Evolutionary conservation across 2,797 vertebrate genomes (phyloP), one percentile per base, ranked within the genome.

Genomic region (Lycodopsis pacificus): DNA sequence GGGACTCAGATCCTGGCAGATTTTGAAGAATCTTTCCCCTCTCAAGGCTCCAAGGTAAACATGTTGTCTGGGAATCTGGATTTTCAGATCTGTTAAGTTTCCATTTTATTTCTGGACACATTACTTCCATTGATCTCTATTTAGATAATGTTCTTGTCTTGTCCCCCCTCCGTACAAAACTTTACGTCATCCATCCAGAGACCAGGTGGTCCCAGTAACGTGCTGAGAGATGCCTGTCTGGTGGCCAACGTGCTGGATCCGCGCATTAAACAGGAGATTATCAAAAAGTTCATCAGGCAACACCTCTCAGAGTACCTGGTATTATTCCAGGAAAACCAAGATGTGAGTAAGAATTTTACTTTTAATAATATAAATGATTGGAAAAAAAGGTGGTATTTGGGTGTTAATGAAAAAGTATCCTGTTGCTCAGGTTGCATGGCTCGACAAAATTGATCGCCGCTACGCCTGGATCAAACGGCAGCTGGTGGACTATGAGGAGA

Each of bases 311-410:
- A 99, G 85, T 99, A 99, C 79, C 93, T 97, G 69, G 97, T 99
- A 46, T 96, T 99, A 59, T 99, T 99, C 94, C 98, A 99, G 92
- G 98, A 99, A 94, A 99, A 99, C 92, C 98, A 99, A 94, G 98
- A 99, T 77, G 98, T 99, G 91, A 97, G 97, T 95, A 25, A 30
- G 7, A 40, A 22, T 20, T 34, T 17, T 1, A 53, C 30, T 40
- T 66, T 2, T 0, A 32, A 48, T 42, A 14, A 40, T 5, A n/a
- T n/a, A 32, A 30, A 5, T 42, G 1, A 36, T n/a, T 17, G 4
- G 4, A 13, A 0, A 40, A 72, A 11, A 72, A 2, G 7, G 2
- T 48, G 34, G 7, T 32, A 6, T 30, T 38, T 20, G 46, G 11
- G 53, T 17, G n/a, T 54, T 10, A 8, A 70, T 57, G 3, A 59